Evolutionary conservation across 64 coral and sea anemone species (phyloP), one percentile per base, ranked within the genome.

Genomic region (Montipora efflorescens): DNA sequence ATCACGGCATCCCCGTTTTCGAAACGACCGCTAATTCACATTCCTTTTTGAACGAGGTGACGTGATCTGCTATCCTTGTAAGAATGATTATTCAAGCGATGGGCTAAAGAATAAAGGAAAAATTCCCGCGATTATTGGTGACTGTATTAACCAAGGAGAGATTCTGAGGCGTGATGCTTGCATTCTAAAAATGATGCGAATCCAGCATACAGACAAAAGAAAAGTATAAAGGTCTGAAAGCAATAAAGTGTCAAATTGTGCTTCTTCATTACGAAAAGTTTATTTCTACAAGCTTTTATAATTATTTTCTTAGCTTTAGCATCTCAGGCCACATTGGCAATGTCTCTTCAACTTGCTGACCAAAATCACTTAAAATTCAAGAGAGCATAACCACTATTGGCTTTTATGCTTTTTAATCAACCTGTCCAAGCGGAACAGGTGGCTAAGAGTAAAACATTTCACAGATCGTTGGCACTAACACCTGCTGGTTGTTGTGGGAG

Each of bases 41-140:
- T 71, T 15, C 10, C 62, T 43, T 49, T 85, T 85, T 85, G 23
- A 70, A 48, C n/a, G 7, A 85, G 67, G 66, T 85, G 82, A 85
- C 82, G 82, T 85, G 62, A 85, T 85, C 52, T 8, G 0, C 47
- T 5, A 19, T 2, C 47, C 62, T 85, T 64, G 48, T 59, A 45
- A 70, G 1, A 57, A 64, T 64, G 66, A 71, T 50, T 9, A 19
- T 84, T 47, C 44, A 84, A 84, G 13, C 7, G 47, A 21, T 59
- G 45, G 46, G 43, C 49, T n/a, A 16, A 10, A 85, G 18, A 71
- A 70, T 64, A 69, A 71, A 51, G 59, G 19, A n/a, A 28, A 81
- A 20, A 23, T 4, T 28, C 2, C 20, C 19, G 19, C 3, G 7
- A 20, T 20, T n/a, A 5, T 71, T 71, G 20, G 21, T 71, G 18